Percentiles rank a stretch among this genome's conserved stretches.
These are phyloP conservation scores for Cryptoblepharus egeriae DNA, from an alignment of 2,797 vertebrate genomes.

Conservation along the genomic window DNA sequence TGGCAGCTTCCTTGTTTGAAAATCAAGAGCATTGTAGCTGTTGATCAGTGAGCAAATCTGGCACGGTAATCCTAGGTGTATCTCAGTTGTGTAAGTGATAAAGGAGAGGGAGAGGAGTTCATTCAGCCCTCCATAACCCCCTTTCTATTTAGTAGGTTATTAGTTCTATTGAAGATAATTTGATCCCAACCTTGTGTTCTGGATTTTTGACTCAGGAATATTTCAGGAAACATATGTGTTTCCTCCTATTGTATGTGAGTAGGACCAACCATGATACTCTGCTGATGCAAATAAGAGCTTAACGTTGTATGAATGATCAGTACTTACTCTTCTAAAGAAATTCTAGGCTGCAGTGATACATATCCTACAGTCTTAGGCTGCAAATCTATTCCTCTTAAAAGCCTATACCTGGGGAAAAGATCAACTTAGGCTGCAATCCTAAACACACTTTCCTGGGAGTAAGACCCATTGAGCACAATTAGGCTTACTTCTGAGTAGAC, in stretches of 20 bases:
- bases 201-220: background rate
- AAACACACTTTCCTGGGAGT: no score
- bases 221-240: background rate
- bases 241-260: background rate
- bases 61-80: slow-evolving; percentile 35
- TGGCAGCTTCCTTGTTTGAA: background rate
- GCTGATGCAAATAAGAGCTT: background rate
- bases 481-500: no score
- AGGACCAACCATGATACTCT: background rate
- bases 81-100: background rate
- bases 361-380: no score
- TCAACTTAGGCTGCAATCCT: no score
- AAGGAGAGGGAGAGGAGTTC: background rate
- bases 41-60: slow-evolving; percentile 25
- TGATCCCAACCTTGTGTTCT: background rate
- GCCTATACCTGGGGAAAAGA: no score
- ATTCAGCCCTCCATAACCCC: background rate
- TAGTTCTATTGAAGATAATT: background rate
- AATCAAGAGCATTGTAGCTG: background rate
- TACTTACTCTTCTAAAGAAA: no score
- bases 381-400: no score
- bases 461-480: no score
- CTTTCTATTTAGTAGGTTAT: background rate
- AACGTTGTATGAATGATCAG: background rate
- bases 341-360: no score